phyloP scores from a whole-genome alignment of 2,888 invertebrate genomes.

The Sturmia bella region DNA sequence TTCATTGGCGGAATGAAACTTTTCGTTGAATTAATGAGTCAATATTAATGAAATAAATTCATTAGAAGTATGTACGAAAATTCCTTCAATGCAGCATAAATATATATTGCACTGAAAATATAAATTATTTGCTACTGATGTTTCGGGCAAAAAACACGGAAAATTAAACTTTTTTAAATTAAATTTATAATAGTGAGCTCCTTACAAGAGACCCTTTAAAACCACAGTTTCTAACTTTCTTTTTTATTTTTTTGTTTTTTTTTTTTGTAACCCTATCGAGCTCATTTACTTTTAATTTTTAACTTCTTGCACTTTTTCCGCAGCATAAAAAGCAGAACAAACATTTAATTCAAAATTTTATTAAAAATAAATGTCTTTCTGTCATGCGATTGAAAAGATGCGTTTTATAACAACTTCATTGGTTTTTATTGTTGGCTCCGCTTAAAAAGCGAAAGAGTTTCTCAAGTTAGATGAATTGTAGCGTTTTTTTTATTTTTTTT shows the following conservation, averaged over 20 bases:
- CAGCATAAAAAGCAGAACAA: constrained; percentile 27
- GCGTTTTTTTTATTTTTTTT: neutral
- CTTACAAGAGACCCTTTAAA: too few species aligned
- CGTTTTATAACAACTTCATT: constrained; percentile 65
- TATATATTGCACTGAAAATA: too few species aligned
- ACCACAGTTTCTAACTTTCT: neutral
- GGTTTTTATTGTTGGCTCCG: constrained; percentile 51
- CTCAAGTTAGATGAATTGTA: constrained; percentile 31
- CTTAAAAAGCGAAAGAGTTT: constrained; percentile 68
- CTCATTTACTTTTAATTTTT: constrained; percentile 23
- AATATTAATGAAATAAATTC: too few species aligned
- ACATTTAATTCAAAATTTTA: constrained; percentile 13
- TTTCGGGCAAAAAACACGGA: too few species aligned
- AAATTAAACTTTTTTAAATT: too few species aligned
- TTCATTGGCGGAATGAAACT: too few species aligned
- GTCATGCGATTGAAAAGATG: constrained; percentile 59
- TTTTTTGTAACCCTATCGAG: neutral
- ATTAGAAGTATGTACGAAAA: too few species aligned
- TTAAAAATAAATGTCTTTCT: constrained; percentile 29
- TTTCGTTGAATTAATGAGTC: too few species aligned
- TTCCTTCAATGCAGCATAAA: too few species aligned
- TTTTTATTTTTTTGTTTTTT: neutral
- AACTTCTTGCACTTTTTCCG: constrained; percentile 30
- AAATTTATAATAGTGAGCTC: too few species aligned
- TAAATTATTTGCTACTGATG: too few species aligned